Evolutionary conservation across 2,113 vertebrate genomes (phyloP), one percentile per base, ranked within the genome.

Genomic region (Sinocyclocheilus maitianheensis): DNA sequence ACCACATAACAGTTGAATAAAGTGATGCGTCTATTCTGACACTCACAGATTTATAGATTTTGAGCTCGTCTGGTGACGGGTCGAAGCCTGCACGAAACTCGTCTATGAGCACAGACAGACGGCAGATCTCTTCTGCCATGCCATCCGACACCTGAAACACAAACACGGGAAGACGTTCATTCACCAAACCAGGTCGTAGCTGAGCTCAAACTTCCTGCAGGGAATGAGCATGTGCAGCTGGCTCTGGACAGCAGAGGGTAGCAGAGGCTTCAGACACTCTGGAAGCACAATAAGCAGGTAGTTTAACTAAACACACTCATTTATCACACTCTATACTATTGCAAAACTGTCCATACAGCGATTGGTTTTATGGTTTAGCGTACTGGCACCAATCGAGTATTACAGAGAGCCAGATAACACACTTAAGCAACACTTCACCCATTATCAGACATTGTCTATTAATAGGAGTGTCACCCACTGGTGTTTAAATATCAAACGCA

Each of bases 71-170:
- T 76, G 94, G 92, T 58, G 96, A 97, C 16, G 97, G 96, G 90
- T 99, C 97, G 91, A 99, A 99, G 90, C 98, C 97, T 4, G 94
- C 90, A 26, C 90, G 95, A 94, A 98, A 99, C 91, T 98, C 97
- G 79, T 99, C 96, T 65, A 99, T 96, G 88, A 99, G 95, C 84
- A 97, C 93, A 0, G 97, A 96, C 24, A 99, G 96, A 81, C 97
- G 96, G 90, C 97, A 97, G 88, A 99, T 99, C 94, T 99, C 98
- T 90, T 99, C 97, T 3, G 95, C 96, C 97, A 99, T 98, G 84
- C 97, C 98, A 87, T 87, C 94, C 14, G 97, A 99, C 83, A 99
- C 98, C 98, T 99, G 92, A 93, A 13, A 92, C 71, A 14, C 46
- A 93, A 13, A 92, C 71, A 14, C 46, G 12, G 2, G 43, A 43